Evolutionary conservation across 2,113 vertebrate species (phyloP).

Genomic region (Halichoeres trimaculatus): DNA sequence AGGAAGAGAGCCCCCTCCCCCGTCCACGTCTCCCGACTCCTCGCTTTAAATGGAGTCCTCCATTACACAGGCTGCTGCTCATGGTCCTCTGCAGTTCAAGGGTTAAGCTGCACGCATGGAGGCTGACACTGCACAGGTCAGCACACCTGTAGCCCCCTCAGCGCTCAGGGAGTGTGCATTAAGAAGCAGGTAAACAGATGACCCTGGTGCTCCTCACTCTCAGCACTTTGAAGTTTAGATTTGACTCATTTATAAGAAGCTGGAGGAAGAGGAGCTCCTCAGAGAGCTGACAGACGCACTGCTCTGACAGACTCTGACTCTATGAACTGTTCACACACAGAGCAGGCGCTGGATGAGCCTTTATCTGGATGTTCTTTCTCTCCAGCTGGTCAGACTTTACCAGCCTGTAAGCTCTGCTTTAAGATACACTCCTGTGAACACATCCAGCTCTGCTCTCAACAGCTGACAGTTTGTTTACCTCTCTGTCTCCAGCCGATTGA

Average conservation of each 20-base stretch:
- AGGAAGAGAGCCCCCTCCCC: slow-evolving; percentile 75
- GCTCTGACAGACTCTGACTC: no score
- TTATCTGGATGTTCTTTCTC: not conserved
- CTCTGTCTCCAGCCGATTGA: no score
- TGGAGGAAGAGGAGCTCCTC: not conserved
- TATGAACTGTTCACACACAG: not conserved
- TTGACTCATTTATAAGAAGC: not conserved
- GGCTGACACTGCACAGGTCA: slow-evolving; percentile 35
- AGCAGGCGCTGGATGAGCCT: not conserved
- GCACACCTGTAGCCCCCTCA: not conserved
- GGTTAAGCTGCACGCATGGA: slow-evolving; percentile 50
- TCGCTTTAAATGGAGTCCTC: slow-evolving; percentile 70
- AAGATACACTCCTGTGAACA: not conserved
- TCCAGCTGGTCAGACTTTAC: not conserved
- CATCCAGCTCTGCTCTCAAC: not conserved
- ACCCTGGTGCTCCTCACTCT: no score
- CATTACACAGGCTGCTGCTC: slow-evolving; percentile 65
- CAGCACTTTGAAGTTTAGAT: not conserved
- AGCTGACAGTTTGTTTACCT: not conserved
- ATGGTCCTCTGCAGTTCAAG: slow-evolving; percentile 54
- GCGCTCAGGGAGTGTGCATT: not conserved
- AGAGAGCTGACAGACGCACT: not conserved
- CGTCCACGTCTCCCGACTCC: slow-evolving; percentile 51
- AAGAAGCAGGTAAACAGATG: not conserved
- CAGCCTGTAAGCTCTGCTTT: not conserved